Evolutionary conservation across 1,140 invertebrate species (phyloP).

Genomic region (Chelonus insularis): DNA sequence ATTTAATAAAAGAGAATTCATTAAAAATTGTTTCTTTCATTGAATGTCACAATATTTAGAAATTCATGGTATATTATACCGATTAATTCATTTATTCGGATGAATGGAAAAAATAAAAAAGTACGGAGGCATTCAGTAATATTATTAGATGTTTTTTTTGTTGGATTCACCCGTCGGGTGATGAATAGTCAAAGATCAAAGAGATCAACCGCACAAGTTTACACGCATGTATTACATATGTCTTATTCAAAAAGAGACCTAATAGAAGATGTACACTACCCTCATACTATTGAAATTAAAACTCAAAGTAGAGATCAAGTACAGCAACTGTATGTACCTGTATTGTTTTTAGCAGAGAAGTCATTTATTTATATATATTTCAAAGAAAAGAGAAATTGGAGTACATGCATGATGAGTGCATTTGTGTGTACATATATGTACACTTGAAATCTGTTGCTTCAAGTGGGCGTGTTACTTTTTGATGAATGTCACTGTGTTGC

Average conservation of each 20-base stretch:
- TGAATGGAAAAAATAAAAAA: conserved; percentile 12
- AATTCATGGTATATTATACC: too few relatives aligned
- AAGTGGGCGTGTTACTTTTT: conserved; percentile 7
- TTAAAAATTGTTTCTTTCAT: too few relatives aligned
- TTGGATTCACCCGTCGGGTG: conserved; percentile 34
- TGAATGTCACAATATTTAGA: too few relatives aligned
- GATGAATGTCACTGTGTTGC: conserved; percentile 7
- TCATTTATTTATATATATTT: background rate
- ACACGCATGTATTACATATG: conserved; percentile 60
- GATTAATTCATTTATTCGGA: too few relatives aligned
- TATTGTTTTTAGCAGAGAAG: too few relatives aligned
- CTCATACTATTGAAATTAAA: conserved; percentile 1
- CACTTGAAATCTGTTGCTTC: background rate
- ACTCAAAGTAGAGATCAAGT: too few relatives aligned
- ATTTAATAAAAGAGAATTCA: too few relatives aligned
- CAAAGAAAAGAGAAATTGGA: too few relatives aligned
- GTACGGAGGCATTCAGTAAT: conserved; percentile 42
- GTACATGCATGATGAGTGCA: too few relatives aligned
- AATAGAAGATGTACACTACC: background rate
- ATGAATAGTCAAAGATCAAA: conserved; percentile 59
- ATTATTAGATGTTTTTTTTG: conserved; percentile 56
- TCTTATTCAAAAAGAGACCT: conserved; percentile 35
- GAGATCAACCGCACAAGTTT: conserved; percentile 52
- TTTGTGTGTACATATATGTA: background rate
- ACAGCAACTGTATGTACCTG: too few relatives aligned